Percentiles rank a stretch among this genome's conserved stretches.
Evolutionary conservation across 2,888 invertebrate genomes (phyloP).

Genomic region (Megaustenia siamemsis): DNA sequence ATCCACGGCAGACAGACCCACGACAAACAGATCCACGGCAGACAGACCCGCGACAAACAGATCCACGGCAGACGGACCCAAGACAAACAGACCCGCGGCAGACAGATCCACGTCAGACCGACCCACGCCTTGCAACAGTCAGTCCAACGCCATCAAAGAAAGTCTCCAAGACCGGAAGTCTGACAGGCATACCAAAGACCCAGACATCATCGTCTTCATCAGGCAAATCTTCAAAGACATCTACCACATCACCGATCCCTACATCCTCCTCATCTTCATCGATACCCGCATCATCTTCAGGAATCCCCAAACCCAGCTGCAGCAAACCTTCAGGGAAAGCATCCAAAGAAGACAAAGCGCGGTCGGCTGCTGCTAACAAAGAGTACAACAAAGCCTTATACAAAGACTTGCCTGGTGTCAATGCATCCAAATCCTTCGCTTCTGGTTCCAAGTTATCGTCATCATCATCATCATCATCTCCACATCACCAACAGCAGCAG

Average conservation of each 20-base stretch:
- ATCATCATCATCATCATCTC: constrained; percentile 47
- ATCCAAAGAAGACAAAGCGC: constrained; percentile 70
- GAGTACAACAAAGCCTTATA: constrained; percentile 58
- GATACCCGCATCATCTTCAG: constrained; percentile 52
- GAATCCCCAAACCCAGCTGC: constrained; percentile 56
- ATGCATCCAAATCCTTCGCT: constrained; percentile 46
- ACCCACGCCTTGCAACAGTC: constrained; percentile 53
- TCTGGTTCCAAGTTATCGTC: constrained; percentile 53
- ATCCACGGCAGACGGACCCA: constrained; percentile 50
- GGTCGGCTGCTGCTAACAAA: constrained; percentile 53
- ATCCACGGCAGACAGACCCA: constrained; percentile 43
- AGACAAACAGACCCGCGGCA: constrained; percentile 35
- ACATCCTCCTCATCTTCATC: constrained; percentile 46
- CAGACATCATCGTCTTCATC: constrained; percentile 47
- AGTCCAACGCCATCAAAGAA: constrained; percentile 51
- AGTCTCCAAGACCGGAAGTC: constrained; percentile 49
- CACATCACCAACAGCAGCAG: constrained; percentile 56
- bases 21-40: constrained; percentile 47
- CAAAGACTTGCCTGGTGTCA: constrained; percentile 57
- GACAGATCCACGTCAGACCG: constrained; percentile 49
- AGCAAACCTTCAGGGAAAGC: constrained; percentile 46
- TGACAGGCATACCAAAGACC: constrained; percentile 47
- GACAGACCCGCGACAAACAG: constrained; percentile 48
- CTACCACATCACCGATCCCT: constrained; percentile 35
- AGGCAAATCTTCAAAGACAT: constrained; percentile 46